Evolutionary conservation across 2,888 invertebrate genomes (phyloP), one percentile per base, ranked within the genome.

Genomic region (Dugesia japonica): DNA sequence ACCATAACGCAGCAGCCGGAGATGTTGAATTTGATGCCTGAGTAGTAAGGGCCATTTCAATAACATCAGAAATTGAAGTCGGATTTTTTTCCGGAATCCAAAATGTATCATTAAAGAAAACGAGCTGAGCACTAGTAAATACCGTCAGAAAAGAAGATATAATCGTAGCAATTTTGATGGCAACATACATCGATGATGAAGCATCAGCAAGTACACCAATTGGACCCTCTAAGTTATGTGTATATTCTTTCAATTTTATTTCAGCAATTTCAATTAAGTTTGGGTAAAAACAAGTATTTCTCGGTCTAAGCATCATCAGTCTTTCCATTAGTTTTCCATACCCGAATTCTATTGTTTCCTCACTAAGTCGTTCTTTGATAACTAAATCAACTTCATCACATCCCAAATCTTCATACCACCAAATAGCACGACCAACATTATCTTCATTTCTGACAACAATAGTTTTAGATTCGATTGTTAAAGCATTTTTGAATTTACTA

Each of bases 191-290:
- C n/a, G 83, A 83, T 0, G 81, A 80, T 0, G 83, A 83, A 13
- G 82, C 82, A 79, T 84, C 84, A 1, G 84, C 84, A 26, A 84
- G 81, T n/a, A 84, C 83, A 31, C 83, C 83, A 28, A 84, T 81
- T 0, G 84, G 84, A 0, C 82, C 78, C 74, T 83, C 83, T 56
- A 84, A 78, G 0, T 15, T 31, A 26, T 27, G 72, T 13, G 33
- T 23, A 71, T 27, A 74, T 23, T 28, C 28, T n/a, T 79, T 71
- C 27, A 78, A 73, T 23, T 78, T 79, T n/a, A 71, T 26, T 27
- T 78, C 73, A n/a, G 78, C 78, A n/a, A 76, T 26, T 9, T 74
- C 72, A 26, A 71, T 72, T 13, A 78, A 42, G 0, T n/a, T 42
- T 23, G 73, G 75, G 17, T 42, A 33, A 17, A 26, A 9, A 28